These are phyloP conservation scores for Sinhomidia bicolor DNA, from an alignment of 2,888 invertebrate genomes.

Conservation along the genomic window DNA sequence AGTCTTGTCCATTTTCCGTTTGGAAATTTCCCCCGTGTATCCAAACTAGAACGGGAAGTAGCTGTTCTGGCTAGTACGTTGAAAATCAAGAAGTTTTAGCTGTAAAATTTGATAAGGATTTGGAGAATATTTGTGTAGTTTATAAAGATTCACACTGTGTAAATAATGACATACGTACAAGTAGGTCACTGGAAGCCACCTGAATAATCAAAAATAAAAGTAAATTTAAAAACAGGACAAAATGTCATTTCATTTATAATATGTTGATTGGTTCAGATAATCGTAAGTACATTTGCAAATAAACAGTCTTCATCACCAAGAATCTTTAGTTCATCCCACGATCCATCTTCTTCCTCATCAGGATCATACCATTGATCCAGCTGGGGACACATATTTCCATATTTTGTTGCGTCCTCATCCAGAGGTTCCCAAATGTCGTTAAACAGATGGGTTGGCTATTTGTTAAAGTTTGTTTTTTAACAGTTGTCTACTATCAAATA, in stretches of 20 bases:
- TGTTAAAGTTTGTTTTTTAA: background rate
- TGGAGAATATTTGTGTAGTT: no score
- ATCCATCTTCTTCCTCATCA: constrained; percentile 48
- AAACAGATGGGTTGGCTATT: constrained; percentile 13
- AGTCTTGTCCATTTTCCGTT: constrained; percentile 72
- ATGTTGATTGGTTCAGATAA: constrained; percentile 59
- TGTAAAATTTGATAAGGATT: background rate
- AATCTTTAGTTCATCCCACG: constrained; percentile 33
- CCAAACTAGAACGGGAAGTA: constrained; percentile 73
- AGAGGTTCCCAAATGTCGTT: constrained; percentile 37
- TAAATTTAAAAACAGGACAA: background rate
- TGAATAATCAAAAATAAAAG: no score
- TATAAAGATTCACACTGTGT: no score
- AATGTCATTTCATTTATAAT: no score
- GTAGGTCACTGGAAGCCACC: no score
- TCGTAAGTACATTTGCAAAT: constrained; percentile 72
- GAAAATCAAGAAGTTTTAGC: no score
- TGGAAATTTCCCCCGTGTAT: constrained; percentile 77
- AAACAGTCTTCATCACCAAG: constrained; percentile 75
- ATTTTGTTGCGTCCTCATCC: constrained; percentile 61
- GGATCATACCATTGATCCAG: constrained; percentile 67
- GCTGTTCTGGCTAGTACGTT: constrained; percentile 19
- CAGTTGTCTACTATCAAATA: background rate
- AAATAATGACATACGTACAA: no score
- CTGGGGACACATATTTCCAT: constrained; percentile 68